These are phyloP conservation scores for Limnodromus scolopaceus DNA, from an alignment of 2,797 vertebrate species.

Conservation along the genomic window DNA sequence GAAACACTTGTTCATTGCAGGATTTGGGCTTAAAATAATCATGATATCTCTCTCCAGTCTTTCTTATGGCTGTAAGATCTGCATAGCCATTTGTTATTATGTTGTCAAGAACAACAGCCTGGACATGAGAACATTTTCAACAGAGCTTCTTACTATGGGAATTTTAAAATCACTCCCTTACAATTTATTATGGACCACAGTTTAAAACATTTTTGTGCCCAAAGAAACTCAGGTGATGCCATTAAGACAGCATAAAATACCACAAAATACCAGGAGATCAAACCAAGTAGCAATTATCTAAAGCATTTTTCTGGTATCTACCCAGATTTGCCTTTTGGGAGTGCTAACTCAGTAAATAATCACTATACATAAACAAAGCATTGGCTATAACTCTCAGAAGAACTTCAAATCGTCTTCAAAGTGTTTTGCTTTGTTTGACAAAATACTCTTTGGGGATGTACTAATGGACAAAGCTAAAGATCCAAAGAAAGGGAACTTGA, in stretches of 20 bases:
- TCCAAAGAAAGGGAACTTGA: conserved; percentile 71
- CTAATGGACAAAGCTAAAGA: conserved; percentile 77
- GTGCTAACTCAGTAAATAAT: conserved; percentile 76
- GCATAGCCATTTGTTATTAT: background rate
- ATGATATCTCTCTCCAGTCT: background rate
- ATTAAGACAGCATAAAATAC: conserved; percentile 73
- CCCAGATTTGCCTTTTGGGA: conserved; percentile 76
- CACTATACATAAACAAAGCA: conserved; percentile 73
- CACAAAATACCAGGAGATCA: conserved; percentile 72
- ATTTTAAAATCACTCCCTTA: conserved; percentile 47
- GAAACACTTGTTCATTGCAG: background rate
- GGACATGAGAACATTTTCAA: conserved; percentile 25
- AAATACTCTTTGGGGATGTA: conserved; percentile 72
- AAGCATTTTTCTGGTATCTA: conserved; percentile 72
- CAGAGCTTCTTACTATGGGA: conserved; percentile 6
- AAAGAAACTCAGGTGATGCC: conserved; percentile 59
- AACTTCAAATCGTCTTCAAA: conserved; percentile 66
- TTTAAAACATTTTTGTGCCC: conserved; percentile 53
- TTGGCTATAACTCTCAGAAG: conserved; percentile 67
- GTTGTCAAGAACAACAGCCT: background rate
- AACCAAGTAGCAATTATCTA: conserved; percentile 73
- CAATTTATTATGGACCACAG: conserved; percentile 38
- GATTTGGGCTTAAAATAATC: background rate
- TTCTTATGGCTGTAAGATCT: background rate
- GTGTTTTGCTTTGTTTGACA: conserved; percentile 76